Percentiles rank a stretch among this genome's conserved stretches.
Evolutionary conservation across 2,888 invertebrate species (phyloP).

Genomic region (Drosophila fulvimacula): DNA sequence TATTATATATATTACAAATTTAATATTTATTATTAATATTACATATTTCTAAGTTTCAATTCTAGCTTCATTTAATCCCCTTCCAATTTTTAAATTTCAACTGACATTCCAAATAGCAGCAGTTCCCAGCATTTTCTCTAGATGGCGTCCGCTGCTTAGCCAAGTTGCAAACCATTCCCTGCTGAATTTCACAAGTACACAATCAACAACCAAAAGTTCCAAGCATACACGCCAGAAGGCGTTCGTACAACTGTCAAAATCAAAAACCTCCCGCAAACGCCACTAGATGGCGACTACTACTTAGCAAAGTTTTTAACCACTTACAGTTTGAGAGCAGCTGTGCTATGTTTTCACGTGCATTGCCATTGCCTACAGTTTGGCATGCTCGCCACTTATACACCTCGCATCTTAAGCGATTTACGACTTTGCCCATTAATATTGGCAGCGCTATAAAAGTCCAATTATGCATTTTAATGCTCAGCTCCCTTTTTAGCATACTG

Average conservation of each 20-base stretch:
- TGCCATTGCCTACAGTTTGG: slow-evolving; percentile 1
- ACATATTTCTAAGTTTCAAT: not conserved
- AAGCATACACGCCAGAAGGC: not conserved
- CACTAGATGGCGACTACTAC: slow-evolving; percentile 19
- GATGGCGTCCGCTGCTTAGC: slow-evolving; percentile 28
- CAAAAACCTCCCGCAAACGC: not conserved
- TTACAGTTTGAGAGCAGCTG: no score
- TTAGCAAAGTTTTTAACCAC: slow-evolving; percentile 23
- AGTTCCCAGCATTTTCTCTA: not conserved
- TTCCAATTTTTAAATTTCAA: not conserved
- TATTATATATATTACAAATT: not conserved
- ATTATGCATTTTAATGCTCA: slow-evolving; percentile 11
- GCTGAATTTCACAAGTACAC: not conserved
- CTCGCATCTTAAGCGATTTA: slow-evolving; percentile 12
- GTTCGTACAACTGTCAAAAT: no score
- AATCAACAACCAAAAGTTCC: not conserved
- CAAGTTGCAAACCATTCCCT: slow-evolving; percentile 20
- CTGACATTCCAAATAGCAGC: slow-evolving; percentile 3
- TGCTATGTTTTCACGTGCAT: not conserved
- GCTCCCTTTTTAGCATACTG: slow-evolving; percentile 7
- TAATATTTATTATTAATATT: no score
- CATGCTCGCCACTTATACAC: not conserved
- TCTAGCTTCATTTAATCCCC: not conserved
- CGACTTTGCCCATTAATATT: slow-evolving; percentile 22
- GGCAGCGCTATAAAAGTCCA: slow-evolving; percentile 27